phyloP scores from a whole-genome alignment of 2,888 invertebrate species.

The Harpagoxenus sublaevis region DNA sequence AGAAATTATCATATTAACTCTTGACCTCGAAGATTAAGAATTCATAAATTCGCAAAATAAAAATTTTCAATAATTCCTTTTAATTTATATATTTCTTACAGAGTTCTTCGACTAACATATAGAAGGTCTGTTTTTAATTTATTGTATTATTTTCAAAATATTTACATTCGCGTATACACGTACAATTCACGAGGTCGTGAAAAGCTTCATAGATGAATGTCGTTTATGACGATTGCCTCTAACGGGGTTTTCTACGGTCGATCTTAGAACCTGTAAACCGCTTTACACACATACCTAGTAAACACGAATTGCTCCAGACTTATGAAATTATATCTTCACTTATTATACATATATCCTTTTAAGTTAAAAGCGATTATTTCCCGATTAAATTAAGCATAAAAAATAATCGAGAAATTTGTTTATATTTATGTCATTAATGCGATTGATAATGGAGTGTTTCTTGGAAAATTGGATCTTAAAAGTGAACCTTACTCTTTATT shows the following conservation, averaged over 20 bases:
- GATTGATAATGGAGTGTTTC: background rate
- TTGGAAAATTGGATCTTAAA: background rate
- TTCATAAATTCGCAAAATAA: background rate
- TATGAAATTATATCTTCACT: background rate
- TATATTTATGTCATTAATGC: background rate
- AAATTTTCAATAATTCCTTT: slow-evolving; percentile 13
- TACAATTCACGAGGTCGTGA: background rate
- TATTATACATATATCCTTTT: background rate
- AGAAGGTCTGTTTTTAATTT: background rate
- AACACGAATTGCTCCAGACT: background rate
- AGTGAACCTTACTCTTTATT: background rate
- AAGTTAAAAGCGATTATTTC: background rate
- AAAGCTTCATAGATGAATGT: background rate
- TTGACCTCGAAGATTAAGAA: background rate
- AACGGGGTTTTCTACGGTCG: slow-evolving; percentile 23
- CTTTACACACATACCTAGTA: background rate
- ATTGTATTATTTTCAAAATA: background rate
- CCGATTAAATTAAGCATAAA: background rate
- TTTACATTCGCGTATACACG: background rate
- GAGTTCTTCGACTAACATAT: background rate
- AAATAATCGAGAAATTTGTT: background rate
- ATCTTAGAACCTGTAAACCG: slow-evolving; percentile 4
- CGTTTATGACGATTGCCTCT: background rate
- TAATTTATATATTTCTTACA: background rate
- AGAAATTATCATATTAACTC: background rate